Percentiles rank a stretch among this genome's conserved stretches.
These are phyloP conservation scores for Eupithecia subfuscata DNA, from an alignment of 2,888 invertebrate species.

Conservation along the genomic window DNA sequence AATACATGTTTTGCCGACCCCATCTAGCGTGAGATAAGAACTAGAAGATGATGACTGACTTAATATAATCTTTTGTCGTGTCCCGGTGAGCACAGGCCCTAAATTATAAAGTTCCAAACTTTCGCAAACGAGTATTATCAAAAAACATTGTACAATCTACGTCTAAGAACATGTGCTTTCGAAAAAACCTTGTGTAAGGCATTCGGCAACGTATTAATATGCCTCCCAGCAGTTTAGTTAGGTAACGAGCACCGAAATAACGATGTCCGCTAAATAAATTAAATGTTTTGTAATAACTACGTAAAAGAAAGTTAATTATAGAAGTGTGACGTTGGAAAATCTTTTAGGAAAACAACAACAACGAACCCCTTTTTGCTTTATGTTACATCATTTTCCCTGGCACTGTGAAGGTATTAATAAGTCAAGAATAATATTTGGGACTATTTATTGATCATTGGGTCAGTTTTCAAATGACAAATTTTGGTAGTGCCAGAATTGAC, in stretches of 20 bases:
- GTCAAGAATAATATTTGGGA: neutral
- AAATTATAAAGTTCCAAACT: neutral
- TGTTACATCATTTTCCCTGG: neutral
- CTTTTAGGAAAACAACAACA: neutral
- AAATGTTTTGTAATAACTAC: neutral
- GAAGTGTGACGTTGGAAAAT: neutral
- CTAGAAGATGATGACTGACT: too few species aligned
- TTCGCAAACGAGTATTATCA: neutral
- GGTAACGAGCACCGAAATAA: slow-evolving; percentile 9
- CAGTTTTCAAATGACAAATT: neutral
- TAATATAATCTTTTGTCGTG: too few species aligned
- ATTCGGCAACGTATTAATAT: slow-evolving; percentile 12
- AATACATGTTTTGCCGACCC: too few species aligned
- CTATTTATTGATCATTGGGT: neutral
- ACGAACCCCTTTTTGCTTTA: neutral
- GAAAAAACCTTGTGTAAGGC: slow-evolving; percentile 1
- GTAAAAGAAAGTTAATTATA: slow-evolving; percentile 5
- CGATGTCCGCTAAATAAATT: slow-evolving; percentile 9
- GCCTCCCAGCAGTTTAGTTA: neutral
- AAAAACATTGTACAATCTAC: neutral
- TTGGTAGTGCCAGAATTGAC: neutral
- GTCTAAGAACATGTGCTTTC: slow-evolving; percentile 4
- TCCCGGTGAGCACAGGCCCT: too few species aligned
- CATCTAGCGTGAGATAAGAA: too few species aligned
- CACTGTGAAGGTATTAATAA: neutral